phyloP scores from a whole-genome alignment of 2,797 vertebrate genomes.

The Tokudaia tokunoshimensis region DNA sequence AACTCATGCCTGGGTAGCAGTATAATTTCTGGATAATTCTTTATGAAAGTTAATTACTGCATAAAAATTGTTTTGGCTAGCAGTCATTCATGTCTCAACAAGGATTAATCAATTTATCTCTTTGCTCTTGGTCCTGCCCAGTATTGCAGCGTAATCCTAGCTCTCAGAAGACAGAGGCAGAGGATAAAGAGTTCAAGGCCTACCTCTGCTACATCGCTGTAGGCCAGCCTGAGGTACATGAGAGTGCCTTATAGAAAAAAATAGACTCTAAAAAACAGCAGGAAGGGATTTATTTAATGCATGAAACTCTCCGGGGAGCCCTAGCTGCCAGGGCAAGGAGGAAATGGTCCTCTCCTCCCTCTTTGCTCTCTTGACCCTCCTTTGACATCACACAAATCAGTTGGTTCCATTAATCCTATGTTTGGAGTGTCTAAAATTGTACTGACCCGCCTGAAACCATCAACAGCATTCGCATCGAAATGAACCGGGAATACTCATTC shows the following conservation, averaged over 20 bases:
- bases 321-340: background rate
- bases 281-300: background rate
- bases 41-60: slow-evolving; percentile 60
- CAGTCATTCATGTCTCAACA: slow-evolving; percentile 33
- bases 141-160: background rate
- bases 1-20: slow-evolving; percentile 23
- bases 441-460: background rate
- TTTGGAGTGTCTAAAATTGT: slow-evolving; percentile 35
- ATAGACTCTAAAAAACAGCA: background rate
- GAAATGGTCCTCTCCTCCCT: background rate
- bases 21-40: slow-evolving; percentile 63
- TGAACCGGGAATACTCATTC: background rate
- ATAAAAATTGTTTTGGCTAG: slow-evolving; percentile 7
- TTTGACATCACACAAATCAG: slow-evolving; percentile 4
- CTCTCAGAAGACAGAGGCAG: background rate
- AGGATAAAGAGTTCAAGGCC: background rate
- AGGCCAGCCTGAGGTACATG: background rate
- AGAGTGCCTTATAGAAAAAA: background rate
- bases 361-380: background rate
- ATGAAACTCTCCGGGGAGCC: background rate
- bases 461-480: background rate
- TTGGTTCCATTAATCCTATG: background rate
- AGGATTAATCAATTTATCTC: slow-evolving; percentile 40
- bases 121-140: background rate
- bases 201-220: background rate